phyloP scores from a whole-genome alignment of 2,888 invertebrate species.

The Argynnis bischoffii region DNA sequence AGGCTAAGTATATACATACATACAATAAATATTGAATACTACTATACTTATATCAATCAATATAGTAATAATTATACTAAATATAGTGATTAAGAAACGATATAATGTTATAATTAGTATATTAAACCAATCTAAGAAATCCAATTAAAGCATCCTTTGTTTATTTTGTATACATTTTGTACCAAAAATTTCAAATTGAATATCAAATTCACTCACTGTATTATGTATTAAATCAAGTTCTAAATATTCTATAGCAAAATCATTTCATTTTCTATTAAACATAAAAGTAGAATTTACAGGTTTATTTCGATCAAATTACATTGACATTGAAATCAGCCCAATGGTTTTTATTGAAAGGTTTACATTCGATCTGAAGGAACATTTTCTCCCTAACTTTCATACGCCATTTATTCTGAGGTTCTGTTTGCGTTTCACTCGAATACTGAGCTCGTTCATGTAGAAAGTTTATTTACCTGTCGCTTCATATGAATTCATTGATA shows the following conservation, averaged over 20 bases:
- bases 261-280: conserved; percentile 30
- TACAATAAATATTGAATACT: too few species aligned
- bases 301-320: conserved; percentile 39
- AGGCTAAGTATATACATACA: too few species aligned
- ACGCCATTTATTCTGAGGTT: conserved; percentile 61
- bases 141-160: conserved; percentile 12
- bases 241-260: neutral
- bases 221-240: conserved; percentile 3
- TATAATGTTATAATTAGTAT: neutral
- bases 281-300: conserved; percentile 30
- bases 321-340: conserved; percentile 41
- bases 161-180: conserved; percentile 11
- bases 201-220: neutral
- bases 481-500: conserved; percentile 53
- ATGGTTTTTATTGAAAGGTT: conserved; percentile 46
- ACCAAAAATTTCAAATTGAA: conserved; percentile 6
- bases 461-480: conserved; percentile 64
- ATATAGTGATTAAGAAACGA: too few species aligned
- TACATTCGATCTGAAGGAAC: conserved; percentile 46
- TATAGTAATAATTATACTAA: too few species aligned
- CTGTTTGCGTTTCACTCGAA: conserved; percentile 63
- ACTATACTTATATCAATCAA: too few species aligned
- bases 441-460: conserved; percentile 55
- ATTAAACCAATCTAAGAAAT: conserved; percentile 6
- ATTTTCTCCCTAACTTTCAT: conserved; percentile 51